Base-by-base conservation (phyloP, 2,888 invertebrate species). In the Trichogramma dendrolimi region DNA sequence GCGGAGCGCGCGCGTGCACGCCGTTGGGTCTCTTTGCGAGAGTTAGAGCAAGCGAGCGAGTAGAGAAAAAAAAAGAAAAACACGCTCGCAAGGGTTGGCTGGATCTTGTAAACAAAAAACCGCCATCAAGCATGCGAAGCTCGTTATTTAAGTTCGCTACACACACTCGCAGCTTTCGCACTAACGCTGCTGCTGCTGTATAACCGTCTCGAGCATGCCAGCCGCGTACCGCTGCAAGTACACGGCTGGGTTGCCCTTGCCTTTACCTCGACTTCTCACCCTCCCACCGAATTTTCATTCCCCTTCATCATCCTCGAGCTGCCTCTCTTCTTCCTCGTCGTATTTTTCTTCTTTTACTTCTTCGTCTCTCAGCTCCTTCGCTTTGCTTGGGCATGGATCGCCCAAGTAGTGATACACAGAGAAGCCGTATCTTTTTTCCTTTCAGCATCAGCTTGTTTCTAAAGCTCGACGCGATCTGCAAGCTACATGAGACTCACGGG, bases 81-180 rank as follows among this genome's bases (percentile, higher is more conserved):
- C n/a, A n/a, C 46, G n/a, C 46, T 8, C 46, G 8, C 10, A n/a
- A 46, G 46, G n/a, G 46, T 46, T 46, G 46, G 27, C 27, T 27
- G 63, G 58, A 50, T 60, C 66, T 64, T 62, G 67, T 66, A 67
- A 68, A 67, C 68, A 65, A 67, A 63, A 67, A 67, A 67, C 67
- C 64, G 65, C 65, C 67, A 67, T 65, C 67, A 64, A 64, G 67
- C 66, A 66, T 64, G 67, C 67, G 65, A 61, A 67, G 66, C 67
- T 67, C 67, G 69, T 69, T 69, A 69, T 66, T 69, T 66, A 67
- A 67, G 64, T 63, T 67, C 54, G 67, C 65, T 60, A 55, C 58
- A 48, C 41, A 56, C 43, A 27, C 44, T 46, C 60, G 50, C 51
- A 27, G 27, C 27, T 27, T 27, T 27, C 27, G 27, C 27, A 27